These are phyloP conservation scores for Sycon ciliatum DNA, from an alignment of 37 sponge, comb jelly and placozoan genomes.

Conservation along the genomic window DNA sequence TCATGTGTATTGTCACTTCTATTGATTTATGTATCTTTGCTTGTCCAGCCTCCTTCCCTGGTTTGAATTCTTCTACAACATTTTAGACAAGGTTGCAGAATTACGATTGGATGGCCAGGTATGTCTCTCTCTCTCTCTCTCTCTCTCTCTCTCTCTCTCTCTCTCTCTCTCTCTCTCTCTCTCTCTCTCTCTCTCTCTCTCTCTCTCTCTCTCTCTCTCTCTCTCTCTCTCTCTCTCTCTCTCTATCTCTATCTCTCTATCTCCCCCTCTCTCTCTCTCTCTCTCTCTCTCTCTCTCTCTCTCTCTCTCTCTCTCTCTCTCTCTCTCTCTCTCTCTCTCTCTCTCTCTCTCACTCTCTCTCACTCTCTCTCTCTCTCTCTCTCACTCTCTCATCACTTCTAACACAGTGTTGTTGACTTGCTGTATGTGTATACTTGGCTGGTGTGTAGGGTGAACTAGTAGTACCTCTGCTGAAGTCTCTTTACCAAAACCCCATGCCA, in stretches of 20 bases:
- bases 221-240: background rate
- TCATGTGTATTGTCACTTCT: background rate
- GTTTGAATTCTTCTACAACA: conserved; percentile 59
- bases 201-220: background rate
- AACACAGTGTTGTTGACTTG: background rate
- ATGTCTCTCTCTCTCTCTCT: no score
- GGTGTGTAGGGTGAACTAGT: no score
- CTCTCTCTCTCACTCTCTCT: background rate
- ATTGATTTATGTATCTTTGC: background rate
- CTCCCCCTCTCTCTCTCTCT: background rate
- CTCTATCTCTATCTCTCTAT: no score
- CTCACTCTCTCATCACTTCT: background rate
- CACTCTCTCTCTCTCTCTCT: background rate
- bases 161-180: no score
- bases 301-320: background rate
- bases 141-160: no score
- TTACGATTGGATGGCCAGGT: conserved; percentile 33
- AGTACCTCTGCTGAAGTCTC: no score
- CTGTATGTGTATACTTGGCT: no score
- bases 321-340: background rate
- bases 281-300: background rate
- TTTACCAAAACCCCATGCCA: no score
- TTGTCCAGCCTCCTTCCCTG: conserved; percentile 58
- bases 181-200: no score
- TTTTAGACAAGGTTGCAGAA: conserved; percentile 50